phyloP scores from a whole-genome alignment of 2,888 invertebrate genomes.

The Luperina nickerlii region DNA sequence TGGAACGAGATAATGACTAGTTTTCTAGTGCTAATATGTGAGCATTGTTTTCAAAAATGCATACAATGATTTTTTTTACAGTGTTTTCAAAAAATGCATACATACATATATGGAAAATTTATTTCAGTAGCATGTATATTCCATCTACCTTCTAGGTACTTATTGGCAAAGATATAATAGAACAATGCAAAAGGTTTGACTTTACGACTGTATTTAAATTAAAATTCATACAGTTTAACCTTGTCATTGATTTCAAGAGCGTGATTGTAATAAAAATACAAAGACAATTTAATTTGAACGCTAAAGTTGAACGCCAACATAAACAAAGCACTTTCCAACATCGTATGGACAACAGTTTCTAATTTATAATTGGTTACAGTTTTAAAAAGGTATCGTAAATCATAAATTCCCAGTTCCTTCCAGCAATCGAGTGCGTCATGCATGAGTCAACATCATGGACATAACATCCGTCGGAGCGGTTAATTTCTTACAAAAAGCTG shows the following conservation, averaged over 20 bases:
- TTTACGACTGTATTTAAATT: background rate
- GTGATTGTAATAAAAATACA: slow-evolving; percentile 44
- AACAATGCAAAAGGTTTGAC: slow-evolving; percentile 36
- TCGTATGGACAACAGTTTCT: slow-evolving; percentile 42
- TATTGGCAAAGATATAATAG: slow-evolving; percentile 7
- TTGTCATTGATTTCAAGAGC: slow-evolving; percentile 56
- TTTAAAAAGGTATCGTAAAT: slow-evolving; percentile 69
- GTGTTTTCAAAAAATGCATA: too few species aligned
- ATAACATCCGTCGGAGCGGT: slow-evolving; percentile 84
- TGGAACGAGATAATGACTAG: slow-evolving; percentile 2
- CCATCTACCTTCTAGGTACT: background rate
- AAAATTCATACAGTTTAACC: slow-evolving; percentile 40
- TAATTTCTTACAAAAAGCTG: slow-evolving; percentile 85
- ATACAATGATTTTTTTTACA: too few species aligned
- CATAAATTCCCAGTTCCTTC: slow-evolving; percentile 85
- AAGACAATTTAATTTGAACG: slow-evolving; percentile 43
- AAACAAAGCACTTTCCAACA: slow-evolving; percentile 50
- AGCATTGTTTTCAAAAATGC: background rate
- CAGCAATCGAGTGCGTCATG: slow-evolving; percentile 89
- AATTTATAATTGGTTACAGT: slow-evolving; percentile 58
- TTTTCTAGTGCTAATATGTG: background rate
- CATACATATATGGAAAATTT: background rate
- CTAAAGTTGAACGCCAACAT: slow-evolving; percentile 30
- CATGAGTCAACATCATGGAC: slow-evolving; percentile 89
- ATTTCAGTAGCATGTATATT: background rate